Evolutionary conservation across 2,888 invertebrate species (phyloP).

Genomic region (Creontiades dilutus): DNA sequence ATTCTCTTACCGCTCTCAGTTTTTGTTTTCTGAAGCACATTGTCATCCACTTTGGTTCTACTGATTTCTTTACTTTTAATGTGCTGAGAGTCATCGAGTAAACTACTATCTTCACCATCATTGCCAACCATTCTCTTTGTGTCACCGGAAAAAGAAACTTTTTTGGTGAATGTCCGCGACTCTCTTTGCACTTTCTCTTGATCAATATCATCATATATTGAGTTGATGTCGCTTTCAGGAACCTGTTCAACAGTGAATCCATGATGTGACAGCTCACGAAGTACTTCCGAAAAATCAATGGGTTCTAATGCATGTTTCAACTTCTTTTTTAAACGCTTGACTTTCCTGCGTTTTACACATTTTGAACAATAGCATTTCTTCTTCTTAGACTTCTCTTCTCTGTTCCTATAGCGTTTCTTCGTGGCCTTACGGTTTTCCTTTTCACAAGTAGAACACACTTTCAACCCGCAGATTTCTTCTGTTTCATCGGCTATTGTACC

Average conservation of each 20-base stretch:
- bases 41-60: too few species aligned
- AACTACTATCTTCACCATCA: too few species aligned
- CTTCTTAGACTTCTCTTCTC: neutral
- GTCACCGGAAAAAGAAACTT: neutral
- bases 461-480: neutral
- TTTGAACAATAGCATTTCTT: conserved; percentile 5
- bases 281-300: neutral
- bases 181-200: neutral
- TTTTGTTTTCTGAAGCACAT: too few species aligned
- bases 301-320: neutral
- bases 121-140: neutral
- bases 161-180: neutral
- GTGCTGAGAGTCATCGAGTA: too few species aligned
- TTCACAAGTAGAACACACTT: neutral
- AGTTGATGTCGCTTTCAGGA: neutral
- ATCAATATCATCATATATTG: neutral
- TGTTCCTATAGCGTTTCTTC: neutral
- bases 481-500: neutral
- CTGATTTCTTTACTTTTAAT: too few species aligned
- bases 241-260: neutral
- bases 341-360: conserved; percentile 4
- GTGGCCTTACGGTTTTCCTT: neutral
- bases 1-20: too few species aligned
- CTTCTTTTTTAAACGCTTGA: neutral
- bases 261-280: neutral